Percentiles rank a stretch among this genome's conserved stretches.
Evolutionary conservation across 2,888 invertebrate species (phyloP).

Genomic region (Congeria kusceri): DNA sequence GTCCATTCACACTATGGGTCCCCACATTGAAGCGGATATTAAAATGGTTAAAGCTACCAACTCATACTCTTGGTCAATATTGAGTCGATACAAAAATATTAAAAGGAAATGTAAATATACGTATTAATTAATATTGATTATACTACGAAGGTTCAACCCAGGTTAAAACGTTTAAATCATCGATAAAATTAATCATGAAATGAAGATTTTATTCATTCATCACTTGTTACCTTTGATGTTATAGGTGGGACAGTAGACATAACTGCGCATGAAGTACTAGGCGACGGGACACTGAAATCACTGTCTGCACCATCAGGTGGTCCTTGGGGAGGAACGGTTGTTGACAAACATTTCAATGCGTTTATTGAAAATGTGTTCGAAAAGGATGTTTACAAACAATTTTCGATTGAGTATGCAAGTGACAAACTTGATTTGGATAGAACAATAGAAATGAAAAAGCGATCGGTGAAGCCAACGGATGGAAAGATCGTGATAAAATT

Average conservation of each 20-base stretch:
- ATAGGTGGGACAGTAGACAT: constrained; percentile 67
- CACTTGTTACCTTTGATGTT: background rate
- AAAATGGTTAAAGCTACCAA: too few species aligned
- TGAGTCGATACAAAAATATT: too few species aligned
- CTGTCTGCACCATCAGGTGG: constrained; percentile 57
- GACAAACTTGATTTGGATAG: constrained; percentile 34
- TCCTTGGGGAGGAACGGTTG: constrained; percentile 63
- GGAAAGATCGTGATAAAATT: background rate
- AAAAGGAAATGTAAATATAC: too few species aligned
- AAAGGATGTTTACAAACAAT: constrained; percentile 9
- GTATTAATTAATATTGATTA: too few species aligned
- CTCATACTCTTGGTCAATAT: too few species aligned
- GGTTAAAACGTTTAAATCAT: too few species aligned
- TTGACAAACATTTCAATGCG: constrained; percentile 34
- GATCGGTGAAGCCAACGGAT: background rate
- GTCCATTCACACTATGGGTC: too few species aligned
- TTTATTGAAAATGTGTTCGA: constrained; percentile 37
- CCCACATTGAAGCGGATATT: too few species aligned
- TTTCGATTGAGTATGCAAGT: constrained; percentile 3
- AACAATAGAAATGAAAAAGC: constrained; percentile 45
- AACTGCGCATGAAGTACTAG: constrained; percentile 52
- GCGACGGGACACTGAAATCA: constrained; percentile 49
- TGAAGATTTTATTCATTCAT: too few species aligned
- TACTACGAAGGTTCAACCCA: too few species aligned
- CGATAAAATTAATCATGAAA: too few species aligned